Evolutionary conservation across 2,113 vertebrate genomes (phyloP), one percentile per base, ranked within the genome.

Genomic region (Apteryx mantelli): DNA sequence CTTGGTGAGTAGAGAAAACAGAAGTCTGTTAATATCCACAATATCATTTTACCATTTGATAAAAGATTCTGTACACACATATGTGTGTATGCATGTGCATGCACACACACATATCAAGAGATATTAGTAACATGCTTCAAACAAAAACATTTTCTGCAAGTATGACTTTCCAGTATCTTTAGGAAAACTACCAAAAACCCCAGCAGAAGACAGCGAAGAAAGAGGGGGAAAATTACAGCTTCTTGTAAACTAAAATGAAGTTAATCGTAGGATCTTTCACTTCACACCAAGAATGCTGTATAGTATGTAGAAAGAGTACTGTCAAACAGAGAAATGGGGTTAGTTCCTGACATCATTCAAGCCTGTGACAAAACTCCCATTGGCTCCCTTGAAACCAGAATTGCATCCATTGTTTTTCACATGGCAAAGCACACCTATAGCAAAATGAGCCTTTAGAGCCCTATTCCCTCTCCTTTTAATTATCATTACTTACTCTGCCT

Each of bases 371-470:
- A 95, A 50, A 21, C 24, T 87, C 61, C 38, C 42, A 58, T 70
- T 93, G 78, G 58, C 40, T 95, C 82, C 15, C 21, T 24, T 34
- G 53, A 82, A 74, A 73, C n/a, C 78, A 80, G 75, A 91, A 68
- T 86, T 58, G 12, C 46, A 95, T 88, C 82, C 68, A 58, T 83
- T 91, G 5, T 58, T 91, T 83, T 89, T 64, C 87, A 78, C 21
- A 36, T 58, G 68, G 58, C 36, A 77, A 88, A 86, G 16, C 77
- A 53, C 21, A 82, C 50, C 78, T 63, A 22, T 36, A 94, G 63
- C 60, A 89, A 85, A 80, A 89, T 28, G 74, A 86, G 5, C 21
- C 85, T 65, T 88, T 79, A 48, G 42, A 95, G 38, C 19, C 16
- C 8, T 26, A 34, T 15, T 53, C 50, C 16, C 14, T 69, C 81